A percentile compares a stretch with the other conserved stretches of the same genome.
These are phyloP conservation scores for Toxostoma redivivum DNA, from an alignment of 2,113 vertebrate genomes.

Conservation along the genomic window DNA sequence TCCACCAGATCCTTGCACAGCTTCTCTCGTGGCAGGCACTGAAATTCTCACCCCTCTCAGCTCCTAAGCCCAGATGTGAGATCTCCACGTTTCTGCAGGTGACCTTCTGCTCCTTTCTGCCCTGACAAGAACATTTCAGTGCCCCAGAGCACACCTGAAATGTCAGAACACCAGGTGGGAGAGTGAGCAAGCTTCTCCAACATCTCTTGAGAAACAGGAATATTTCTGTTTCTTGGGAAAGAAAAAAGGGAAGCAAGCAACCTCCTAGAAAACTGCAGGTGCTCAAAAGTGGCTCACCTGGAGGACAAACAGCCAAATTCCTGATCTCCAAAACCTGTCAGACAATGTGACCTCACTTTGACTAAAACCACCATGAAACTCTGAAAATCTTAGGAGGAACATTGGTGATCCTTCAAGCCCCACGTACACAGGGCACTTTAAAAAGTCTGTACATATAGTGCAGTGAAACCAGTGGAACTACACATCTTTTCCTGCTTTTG, in stretches of 20 bases:
- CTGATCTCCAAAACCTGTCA: not conserved
- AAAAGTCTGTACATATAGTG: not conserved
- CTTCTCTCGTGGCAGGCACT: not conserved
- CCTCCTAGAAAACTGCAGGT: not conserved
- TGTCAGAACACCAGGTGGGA: not conserved
- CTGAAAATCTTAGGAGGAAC: not conserved
- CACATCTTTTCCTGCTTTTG: not conserved
- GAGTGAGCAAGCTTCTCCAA: not conserved
- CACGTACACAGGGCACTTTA: not conserved
- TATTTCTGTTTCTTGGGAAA: not conserved
- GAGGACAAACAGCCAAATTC: not conserved
- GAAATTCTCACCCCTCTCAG: not conserved
- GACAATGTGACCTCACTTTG: not conserved
- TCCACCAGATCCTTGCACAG: not conserved
- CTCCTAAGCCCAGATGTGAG: not conserved
- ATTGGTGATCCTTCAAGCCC: not conserved
- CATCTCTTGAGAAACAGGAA: not conserved
- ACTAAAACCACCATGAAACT: not conserved
- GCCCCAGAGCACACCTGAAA: not conserved
- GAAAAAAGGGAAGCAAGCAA: too few relatives aligned
- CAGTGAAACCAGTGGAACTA: not conserved
- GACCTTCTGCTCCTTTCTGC: not conserved
- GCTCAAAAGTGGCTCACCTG: not conserved
- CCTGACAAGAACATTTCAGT: not conserved
- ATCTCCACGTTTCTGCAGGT: not conserved